Evolutionary conservation across 2,797 vertebrate species (phyloP).

Genomic region (Coregonus ussuriensis): DNA sequence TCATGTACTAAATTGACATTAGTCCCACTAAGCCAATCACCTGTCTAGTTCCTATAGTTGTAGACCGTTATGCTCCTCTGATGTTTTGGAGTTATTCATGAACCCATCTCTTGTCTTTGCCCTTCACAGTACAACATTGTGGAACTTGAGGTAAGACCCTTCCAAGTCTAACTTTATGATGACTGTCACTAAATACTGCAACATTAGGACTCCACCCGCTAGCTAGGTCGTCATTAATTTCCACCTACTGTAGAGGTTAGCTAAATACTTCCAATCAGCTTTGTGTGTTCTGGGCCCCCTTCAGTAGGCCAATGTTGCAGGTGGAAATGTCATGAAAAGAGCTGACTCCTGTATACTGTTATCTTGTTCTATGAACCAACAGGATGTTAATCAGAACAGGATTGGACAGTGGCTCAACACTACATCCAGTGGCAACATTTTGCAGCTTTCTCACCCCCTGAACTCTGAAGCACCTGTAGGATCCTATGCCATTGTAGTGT

Average conservation of each 20-base stretch:
- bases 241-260: background rate
- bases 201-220: background rate
- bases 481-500: constrained; percentile 54
- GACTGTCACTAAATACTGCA: background rate
- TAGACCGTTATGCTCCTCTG: background rate
- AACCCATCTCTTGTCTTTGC: background rate
- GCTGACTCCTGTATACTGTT: background rate
- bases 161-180: background rate
- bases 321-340: no score
- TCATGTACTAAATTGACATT: no score
- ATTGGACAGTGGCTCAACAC: constrained; percentile 77
- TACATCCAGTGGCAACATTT: constrained; percentile 57
- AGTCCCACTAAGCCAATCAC: background rate
- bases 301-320: background rate
- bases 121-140: constrained; percentile 24
- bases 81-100: background rate
- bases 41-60: background rate
- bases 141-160: constrained; percentile 24
- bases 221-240: background rate
- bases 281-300: background rate
- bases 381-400: constrained; percentile 68
- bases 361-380: no score
- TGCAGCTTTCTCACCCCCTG: constrained; percentile 70
- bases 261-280: background rate
- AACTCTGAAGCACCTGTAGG: constrained; percentile 73